phyloP scores from a whole-genome alignment of 1,140 invertebrate genomes.

The Leptinotarsa defecta region DNA sequence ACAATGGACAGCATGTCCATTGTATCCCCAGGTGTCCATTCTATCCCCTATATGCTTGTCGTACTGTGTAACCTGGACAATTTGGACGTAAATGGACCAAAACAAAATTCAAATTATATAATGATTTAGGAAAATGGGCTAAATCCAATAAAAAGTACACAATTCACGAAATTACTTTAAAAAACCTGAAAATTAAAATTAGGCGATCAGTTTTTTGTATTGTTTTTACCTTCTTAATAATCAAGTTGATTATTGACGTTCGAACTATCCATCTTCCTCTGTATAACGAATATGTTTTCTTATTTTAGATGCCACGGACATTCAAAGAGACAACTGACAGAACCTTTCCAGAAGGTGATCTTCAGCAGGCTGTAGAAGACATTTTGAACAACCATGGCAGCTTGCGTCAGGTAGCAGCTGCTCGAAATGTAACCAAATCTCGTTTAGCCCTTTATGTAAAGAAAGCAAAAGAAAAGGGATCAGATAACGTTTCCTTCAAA shows the following conservation, averaged over 20 bases:
- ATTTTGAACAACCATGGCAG: constrained; percentile 13
- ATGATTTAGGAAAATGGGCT: too few relatives aligned
- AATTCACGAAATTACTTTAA: too few relatives aligned
- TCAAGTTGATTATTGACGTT: too few relatives aligned
- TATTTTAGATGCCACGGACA: constrained; percentile 9
- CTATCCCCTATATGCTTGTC: background rate
- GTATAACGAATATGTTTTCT: background rate
- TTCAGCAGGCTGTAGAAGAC: constrained; percentile 18
- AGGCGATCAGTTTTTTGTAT: too few relatives aligned
- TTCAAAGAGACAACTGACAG: constrained; percentile 13
- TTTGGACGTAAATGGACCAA: too few relatives aligned
- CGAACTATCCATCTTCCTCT: background rate
- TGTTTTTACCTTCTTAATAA: too few relatives aligned
- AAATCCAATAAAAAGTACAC: too few relatives aligned
- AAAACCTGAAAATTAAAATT: too few relatives aligned
- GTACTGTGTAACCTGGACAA: too few relatives aligned
- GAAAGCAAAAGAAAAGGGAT: constrained; percentile 8
- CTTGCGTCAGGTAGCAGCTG: constrained; percentile 16
- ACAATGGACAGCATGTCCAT: background rate
- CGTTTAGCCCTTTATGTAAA: constrained; percentile 18
- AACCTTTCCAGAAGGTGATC: constrained; percentile 20
- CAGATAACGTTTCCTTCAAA: constrained; percentile 3
- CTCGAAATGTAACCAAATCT: background rate
- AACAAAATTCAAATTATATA: too few relatives aligned
- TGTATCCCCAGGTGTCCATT: constrained; percentile 5